Base-by-base conservation (phyloP, 2,888 invertebrate genomes). In the Parapristionchus giblindavisi region DNA sequence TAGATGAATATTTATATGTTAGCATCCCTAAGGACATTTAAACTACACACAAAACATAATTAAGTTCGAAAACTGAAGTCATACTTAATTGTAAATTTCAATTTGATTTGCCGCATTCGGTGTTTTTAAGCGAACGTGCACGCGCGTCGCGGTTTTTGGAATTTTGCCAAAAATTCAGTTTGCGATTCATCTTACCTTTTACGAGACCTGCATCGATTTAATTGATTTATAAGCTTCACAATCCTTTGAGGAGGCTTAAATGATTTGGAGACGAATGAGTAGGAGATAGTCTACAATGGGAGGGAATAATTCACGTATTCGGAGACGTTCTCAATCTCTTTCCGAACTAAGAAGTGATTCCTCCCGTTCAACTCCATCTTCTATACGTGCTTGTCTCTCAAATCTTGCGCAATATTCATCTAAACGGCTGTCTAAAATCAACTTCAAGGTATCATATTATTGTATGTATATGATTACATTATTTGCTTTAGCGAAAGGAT, bases 361-460 rank as follows among this genome's bases (percentile, higher is more conserved):
- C 54, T 5, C 24, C 36, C 56, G 63, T 63, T 21, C 71, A 21
- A 51, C 70, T 40, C 27, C 60, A 36, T 29, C 65, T 66, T 52
- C 40, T 8, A 56, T 71, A 21, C 71, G 71, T 21, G n/a, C 71
- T 29, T 65, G 72, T 8, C 17, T 76, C 17, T 32, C 52, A 3
- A n/a, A 32, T 21, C 21, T 76, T 2, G 76, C 76, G 0, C 71
- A 58, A n/a, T 34, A 54, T 51, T 76, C 76, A 2, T 32, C 65
- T 24, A 61, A 63, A 43, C 63, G 61, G 1, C 54, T 76, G 21
- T 21, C 72, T 11, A 76, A 74, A 38, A 52, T 76, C 21, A 60
- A 54, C 17, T 76, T 76, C 36, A 76, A 74, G 76, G 74, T 76
- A n/a, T 27, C 6, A 32, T 3, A 3, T 8, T 56, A 3, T 5